phyloP scores from a whole-genome alignment of 2,888 invertebrate genomes.

The Physocephala rufipes region DNA sequence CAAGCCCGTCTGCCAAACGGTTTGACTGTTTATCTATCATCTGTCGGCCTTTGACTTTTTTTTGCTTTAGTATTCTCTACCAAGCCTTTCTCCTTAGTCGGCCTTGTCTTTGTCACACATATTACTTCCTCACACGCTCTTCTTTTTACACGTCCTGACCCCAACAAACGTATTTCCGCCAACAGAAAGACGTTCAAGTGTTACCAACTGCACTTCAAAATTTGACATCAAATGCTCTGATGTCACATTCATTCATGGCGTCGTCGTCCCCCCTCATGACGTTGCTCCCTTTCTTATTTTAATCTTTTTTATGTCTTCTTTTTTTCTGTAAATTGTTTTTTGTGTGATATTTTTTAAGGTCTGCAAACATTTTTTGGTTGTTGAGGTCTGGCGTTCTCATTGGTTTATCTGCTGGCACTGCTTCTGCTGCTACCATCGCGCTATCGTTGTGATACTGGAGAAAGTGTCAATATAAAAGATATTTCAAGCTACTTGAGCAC shows the following conservation, averaged over 20 bases:
- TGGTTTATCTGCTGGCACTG: neutral
- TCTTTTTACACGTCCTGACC: too few species aligned
- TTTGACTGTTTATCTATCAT: neutral
- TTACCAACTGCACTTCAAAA: neutral
- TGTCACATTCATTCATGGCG: slow-evolving; percentile 16
- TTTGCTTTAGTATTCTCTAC: neutral
- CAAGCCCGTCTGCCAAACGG: neutral
- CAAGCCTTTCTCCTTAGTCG: neutral
- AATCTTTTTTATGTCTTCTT: neutral
- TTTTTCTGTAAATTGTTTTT: neutral
- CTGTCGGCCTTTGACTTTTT: slow-evolving; percentile 1
- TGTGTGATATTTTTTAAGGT: neutral
- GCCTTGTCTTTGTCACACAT: neutral
- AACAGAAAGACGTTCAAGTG: neutral
- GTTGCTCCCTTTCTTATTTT: neutral
- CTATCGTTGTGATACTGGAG: neutral
- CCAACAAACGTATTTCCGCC: neutral
- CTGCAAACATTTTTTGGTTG: slow-evolving; percentile 14
- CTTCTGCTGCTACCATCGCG: neutral
- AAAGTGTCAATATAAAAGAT: slow-evolving; percentile 23
- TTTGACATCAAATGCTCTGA: slow-evolving; percentile 23
- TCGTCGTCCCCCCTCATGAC: neutral
- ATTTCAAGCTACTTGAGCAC: slow-evolving; percentile 27
- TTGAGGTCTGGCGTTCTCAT: neutral
- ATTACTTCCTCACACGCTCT: neutral